Evolutionary conservation across 2,888 invertebrate genomes (phyloP).

Genomic region (Heliconius hortense): DNA sequence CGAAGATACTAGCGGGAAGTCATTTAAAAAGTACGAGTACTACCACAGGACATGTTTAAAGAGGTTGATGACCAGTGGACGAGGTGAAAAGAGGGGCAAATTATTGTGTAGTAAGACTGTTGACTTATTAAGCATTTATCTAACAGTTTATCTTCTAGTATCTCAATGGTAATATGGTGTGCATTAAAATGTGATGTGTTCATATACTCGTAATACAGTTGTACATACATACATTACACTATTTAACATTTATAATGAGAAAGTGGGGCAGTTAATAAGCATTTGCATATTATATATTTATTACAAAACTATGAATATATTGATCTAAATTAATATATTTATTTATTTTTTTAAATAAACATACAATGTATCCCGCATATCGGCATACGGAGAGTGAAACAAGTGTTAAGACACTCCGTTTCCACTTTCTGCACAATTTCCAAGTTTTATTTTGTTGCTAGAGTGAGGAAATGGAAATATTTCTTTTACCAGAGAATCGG

Average conservation of each 20-base stretch:
- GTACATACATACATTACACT: not conserved
- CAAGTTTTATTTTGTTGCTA: too few species aligned
- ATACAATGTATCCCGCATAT: not conserved
- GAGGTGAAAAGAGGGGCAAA: too few species aligned
- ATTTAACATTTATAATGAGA: not conserved
- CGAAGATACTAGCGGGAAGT: too few species aligned
- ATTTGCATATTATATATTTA: slow-evolving; percentile 6
- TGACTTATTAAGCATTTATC: not conserved
- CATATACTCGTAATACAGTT: not conserved
- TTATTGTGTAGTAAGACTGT: not conserved
- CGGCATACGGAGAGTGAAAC: not conserved
- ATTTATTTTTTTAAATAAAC: not conserved
- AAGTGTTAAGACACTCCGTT: not conserved
- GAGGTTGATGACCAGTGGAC: too few species aligned
- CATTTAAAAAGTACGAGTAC: too few species aligned
- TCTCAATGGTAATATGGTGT: not conserved
- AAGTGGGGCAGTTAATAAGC: not conserved
- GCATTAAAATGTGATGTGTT: not conserved
- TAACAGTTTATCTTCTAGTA: too few species aligned
- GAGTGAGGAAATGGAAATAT: too few species aligned
- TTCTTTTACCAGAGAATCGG: too few species aligned
- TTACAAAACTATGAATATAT: slow-evolving; percentile 14
- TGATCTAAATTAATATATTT: not conserved
- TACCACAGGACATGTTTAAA: too few species aligned
- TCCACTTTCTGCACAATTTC: not conserved